These are phyloP conservation scores for Strigamia maritima DNA, from an alignment of 2,888 invertebrate species.

Conservation along the genomic window DNA sequence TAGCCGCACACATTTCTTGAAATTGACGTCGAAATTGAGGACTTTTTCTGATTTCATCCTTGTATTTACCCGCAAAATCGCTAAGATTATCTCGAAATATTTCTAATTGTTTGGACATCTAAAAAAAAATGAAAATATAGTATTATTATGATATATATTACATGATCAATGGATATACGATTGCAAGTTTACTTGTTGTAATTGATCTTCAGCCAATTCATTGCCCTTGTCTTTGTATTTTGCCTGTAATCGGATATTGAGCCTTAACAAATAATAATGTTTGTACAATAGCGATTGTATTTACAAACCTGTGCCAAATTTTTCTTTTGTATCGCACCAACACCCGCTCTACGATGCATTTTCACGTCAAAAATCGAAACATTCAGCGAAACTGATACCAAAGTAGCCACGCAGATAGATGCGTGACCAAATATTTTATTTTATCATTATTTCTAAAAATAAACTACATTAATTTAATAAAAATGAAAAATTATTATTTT, in stretches of 20 bases:
- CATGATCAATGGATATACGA: neutral
- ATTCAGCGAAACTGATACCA: neutral
- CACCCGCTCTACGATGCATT: conserved; percentile 77
- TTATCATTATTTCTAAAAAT: neutral
- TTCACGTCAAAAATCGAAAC: neutral
- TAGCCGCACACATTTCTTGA: conserved; percentile 98
- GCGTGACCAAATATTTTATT: neutral
- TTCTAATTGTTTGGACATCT: conserved; percentile 91
- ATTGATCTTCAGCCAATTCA: conserved; percentile 85
- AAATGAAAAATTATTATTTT: neutral
- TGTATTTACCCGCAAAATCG: conserved; percentile 93
- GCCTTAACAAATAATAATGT: neutral
- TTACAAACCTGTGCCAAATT: conserved; percentile 69
- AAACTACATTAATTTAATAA: neutral
- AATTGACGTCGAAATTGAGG: conserved; percentile 92
- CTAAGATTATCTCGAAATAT: conserved; percentile 87
- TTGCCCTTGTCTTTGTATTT: conserved; percentile 88
- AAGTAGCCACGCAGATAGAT: neutral
- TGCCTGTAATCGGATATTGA: conserved; percentile 35
- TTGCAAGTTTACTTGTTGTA: conserved; percentile 59
- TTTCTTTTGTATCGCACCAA: conserved; percentile 86
- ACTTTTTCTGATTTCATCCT: conserved; percentile 90
- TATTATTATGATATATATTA: conserved; percentile 11
- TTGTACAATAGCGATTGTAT: neutral
- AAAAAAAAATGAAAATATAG: conserved; percentile 48